These are phyloP conservation scores for Anoplolepis gracilipes DNA, from an alignment of 1,140 invertebrate species.

Conservation along the genomic window DNA sequence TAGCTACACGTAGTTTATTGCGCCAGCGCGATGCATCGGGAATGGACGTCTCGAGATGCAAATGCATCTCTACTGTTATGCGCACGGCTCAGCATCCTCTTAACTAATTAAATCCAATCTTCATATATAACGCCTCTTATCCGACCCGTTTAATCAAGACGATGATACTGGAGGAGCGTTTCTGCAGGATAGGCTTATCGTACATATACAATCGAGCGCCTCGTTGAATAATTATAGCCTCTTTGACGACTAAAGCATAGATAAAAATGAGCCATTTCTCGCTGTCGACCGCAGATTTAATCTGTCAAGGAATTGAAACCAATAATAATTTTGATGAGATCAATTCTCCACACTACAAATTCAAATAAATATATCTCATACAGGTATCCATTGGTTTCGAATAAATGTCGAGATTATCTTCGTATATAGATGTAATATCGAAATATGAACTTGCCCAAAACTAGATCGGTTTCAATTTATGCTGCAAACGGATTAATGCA, in stretches of 20 bases:
- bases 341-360: constrained; percentile 8
- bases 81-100: neutral
- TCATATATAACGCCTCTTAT: constrained; percentile 58
- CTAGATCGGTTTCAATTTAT: constrained; percentile 27
- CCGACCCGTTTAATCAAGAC: constrained; percentile 51
- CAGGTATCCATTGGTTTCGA: neutral
- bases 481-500: constrained; percentile 5
- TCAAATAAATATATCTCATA: no score
- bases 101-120: constrained; percentile 61
- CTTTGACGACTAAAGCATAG: neutral
- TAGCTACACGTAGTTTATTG: constrained; percentile 36
- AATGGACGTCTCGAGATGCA: constrained; percentile 58
- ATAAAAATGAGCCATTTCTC: constrained; percentile 31
- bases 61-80: neutral
- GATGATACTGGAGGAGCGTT: constrained; percentile 37
- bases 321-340: constrained; percentile 10
- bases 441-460: neutral
- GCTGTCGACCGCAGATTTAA: neutral
- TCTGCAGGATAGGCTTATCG: neutral
- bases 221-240: constrained; percentile 20
- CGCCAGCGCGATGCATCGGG: constrained; percentile 19
- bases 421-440: neutral
- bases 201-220: neutral
- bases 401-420: neutral
- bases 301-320: constrained; percentile 4